A percentile compares a stretch with the other conserved stretches of the same genome.
Conservation (phyloP, 2,888 invertebrate species). For the Euzetes globulus region DNA sequence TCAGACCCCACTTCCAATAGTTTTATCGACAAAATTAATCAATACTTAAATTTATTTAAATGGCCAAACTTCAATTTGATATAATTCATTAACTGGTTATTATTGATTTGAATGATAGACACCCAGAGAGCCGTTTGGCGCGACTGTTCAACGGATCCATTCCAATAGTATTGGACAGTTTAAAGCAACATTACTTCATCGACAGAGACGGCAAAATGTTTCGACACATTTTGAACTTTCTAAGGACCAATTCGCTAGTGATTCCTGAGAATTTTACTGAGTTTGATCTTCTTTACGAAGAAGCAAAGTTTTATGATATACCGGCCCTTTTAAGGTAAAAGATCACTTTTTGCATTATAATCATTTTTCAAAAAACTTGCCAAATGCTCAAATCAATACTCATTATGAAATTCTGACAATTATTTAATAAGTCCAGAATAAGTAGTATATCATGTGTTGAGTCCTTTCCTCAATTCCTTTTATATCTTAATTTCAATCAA, state of each 20-base stretch:
- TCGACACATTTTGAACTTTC: conserved; percentile 90
- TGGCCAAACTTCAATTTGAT: too few relatives aligned
- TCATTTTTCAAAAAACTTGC: conserved; percentile 47
- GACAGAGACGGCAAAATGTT: conserved; percentile 97
- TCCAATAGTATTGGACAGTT: conserved; percentile 86
- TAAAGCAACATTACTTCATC: conserved; percentile 98
- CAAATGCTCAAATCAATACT: not conserved
- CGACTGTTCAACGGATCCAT: conserved; percentile 90
- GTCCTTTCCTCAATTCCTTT: too few relatives aligned
- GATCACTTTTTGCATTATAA: conserved; percentile 55
- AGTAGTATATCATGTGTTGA: too few relatives aligned
- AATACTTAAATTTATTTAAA: too few relatives aligned
- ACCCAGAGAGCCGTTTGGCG: conserved; percentile 81
- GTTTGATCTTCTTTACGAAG: conserved; percentile 76
- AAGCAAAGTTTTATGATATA: conserved; percentile 83
- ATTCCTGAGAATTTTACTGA: conserved; percentile 80
- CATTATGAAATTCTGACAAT: too few relatives aligned
- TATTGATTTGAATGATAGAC: conserved; percentile 55
- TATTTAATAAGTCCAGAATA: too few relatives aligned
- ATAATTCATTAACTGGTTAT: too few relatives aligned
- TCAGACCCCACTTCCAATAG: too few relatives aligned
- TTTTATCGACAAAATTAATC: too few relatives aligned
- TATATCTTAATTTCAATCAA: too few relatives aligned
- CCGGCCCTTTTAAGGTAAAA: conserved; percentile 50
- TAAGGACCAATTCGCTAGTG: conserved; percentile 79